A percentile compares a stretch with the other conserved stretches of the same genome.
Conservation (phyloP, 1,140 invertebrate genomes). For the Danaus melanippus region DNA sequence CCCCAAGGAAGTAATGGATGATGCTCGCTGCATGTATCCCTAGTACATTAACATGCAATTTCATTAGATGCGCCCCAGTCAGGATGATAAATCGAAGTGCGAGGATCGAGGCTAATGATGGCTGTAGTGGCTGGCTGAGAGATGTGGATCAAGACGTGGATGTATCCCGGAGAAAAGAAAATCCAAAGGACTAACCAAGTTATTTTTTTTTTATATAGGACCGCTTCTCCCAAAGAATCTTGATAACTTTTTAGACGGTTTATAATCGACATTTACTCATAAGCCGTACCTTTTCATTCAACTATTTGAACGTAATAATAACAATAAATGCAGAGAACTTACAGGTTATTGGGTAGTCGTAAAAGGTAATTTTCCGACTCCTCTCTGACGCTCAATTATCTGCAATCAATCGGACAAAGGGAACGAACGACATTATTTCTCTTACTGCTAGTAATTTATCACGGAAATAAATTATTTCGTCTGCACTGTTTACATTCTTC, state of each 20-base stretch:
- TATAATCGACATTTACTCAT: no score
- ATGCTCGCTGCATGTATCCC: slow-evolving; percentile 11
- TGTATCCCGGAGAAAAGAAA: no score
- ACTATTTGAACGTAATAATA: no score
- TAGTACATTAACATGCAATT: slow-evolving; percentile 21
- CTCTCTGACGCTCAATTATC: slow-evolving; percentile 38
- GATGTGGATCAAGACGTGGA: no score
- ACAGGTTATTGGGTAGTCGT: slow-evolving; percentile 3
- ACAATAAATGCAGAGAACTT: background rate
- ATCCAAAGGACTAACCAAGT: no score
- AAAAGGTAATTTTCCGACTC: slow-evolving; percentile 36
- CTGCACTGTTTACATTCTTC: slow-evolving; percentile 35
- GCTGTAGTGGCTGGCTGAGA: background rate
- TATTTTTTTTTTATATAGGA: no score
- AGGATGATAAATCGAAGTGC: slow-evolving; percentile 18
- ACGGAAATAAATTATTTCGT: slow-evolving; percentile 47
- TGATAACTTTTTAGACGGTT: no score
- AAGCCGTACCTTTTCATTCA: no score
- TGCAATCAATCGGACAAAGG: slow-evolving; percentile 58
- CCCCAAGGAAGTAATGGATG: slow-evolving; percentile 4
- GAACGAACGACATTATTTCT: slow-evolving; percentile 49
- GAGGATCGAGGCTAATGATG: slow-evolving; percentile 5
- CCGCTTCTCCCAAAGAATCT: no score
- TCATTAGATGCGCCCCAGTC: slow-evolving; percentile 20
- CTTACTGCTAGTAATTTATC: slow-evolving; percentile 43